phyloP scores from a whole-genome alignment of 2,113 vertebrate species.

The Podarcis muralis region DNA sequence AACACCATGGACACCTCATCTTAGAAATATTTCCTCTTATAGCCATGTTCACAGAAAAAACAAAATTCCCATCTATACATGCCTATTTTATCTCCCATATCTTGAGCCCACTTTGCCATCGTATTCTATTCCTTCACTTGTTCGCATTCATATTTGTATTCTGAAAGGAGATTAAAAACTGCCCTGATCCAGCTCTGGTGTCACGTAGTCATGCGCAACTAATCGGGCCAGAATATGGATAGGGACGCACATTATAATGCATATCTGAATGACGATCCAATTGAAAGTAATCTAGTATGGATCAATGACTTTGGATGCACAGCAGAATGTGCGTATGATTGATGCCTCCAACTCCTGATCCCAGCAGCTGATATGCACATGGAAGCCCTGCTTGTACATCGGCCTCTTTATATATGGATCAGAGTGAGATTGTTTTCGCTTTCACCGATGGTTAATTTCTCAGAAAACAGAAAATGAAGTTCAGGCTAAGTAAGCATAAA shows the following conservation, averaged over 20 bases:
- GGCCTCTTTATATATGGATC: background rate
- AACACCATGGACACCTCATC: background rate
- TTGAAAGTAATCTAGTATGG: slow-evolving; percentile 16
- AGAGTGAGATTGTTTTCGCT: background rate
- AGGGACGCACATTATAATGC: background rate
- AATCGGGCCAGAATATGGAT: slow-evolving; percentile 9
- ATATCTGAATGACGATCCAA: slow-evolving; percentile 3
- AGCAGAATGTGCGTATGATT: background rate
- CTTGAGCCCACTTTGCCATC: background rate
- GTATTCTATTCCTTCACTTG: background rate
- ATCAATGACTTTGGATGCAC: slow-evolving; percentile 18
- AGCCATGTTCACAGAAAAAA: background rate
- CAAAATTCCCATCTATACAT: background rate
- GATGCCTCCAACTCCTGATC: background rate
- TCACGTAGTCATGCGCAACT: no score
- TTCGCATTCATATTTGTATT: background rate
- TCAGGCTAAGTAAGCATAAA: background rate
- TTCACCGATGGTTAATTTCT: background rate
- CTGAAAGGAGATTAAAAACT: background rate
- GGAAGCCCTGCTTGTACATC: background rate
- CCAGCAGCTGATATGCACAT: background rate
- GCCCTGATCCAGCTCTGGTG: background rate
- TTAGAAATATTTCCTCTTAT: background rate
- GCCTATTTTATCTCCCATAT: background rate
- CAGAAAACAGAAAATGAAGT: background rate